Evolutionary conservation across 2,888 invertebrate species (phyloP).

Genomic region (Drosophila koepferae): DNA sequence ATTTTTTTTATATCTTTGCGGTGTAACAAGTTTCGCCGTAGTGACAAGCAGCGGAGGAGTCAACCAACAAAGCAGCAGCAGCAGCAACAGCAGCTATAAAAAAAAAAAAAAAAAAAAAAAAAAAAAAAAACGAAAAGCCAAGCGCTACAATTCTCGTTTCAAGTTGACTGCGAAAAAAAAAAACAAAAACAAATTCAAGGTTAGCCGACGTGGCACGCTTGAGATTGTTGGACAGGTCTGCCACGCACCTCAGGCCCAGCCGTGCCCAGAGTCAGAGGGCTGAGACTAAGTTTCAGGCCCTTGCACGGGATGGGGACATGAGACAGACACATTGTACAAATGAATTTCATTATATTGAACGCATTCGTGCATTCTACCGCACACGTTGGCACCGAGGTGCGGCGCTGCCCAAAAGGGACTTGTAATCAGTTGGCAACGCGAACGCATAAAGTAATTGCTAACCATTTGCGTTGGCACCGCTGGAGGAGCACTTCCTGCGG

Average conservation of each 20-base stretch:
- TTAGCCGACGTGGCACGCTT: slow-evolving; percentile 71
- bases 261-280: slow-evolving; percentile 32
- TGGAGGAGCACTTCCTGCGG: slow-evolving; percentile 49
- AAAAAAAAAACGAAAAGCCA: slow-evolving; percentile 28
- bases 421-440: slow-evolving; percentile 78
- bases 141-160: slow-evolving; percentile 69
- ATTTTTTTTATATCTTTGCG: slow-evolving; percentile 51
- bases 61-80: slow-evolving; percentile 40
- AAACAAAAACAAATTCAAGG: slow-evolving; percentile 64
- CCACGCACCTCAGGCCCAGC: slow-evolving; percentile 50
- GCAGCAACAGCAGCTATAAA: slow-evolving; percentile 10
- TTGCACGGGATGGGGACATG: slow-evolving; percentile 4
- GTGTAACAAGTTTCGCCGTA: slow-evolving; percentile 70
- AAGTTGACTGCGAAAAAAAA: slow-evolving; percentile 44
- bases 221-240: slow-evolving; percentile 62
- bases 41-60: slow-evolving; percentile 72
- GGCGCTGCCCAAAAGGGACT: slow-evolving; percentile 65
- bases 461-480: slow-evolving; percentile 79
- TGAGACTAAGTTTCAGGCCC: slow-evolving; percentile 23
- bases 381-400: slow-evolving; percentile 72
- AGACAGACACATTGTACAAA: slow-evolving; percentile 52
- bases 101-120: slow-evolving; percentile 26
- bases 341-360: slow-evolving; percentile 79
- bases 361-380: slow-evolving; percentile 78
- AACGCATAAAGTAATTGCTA: slow-evolving; percentile 79